Evolutionary conservation across 1,140 invertebrate genomes (phyloP).

Genomic region (Oedothorax gibbosus): DNA sequence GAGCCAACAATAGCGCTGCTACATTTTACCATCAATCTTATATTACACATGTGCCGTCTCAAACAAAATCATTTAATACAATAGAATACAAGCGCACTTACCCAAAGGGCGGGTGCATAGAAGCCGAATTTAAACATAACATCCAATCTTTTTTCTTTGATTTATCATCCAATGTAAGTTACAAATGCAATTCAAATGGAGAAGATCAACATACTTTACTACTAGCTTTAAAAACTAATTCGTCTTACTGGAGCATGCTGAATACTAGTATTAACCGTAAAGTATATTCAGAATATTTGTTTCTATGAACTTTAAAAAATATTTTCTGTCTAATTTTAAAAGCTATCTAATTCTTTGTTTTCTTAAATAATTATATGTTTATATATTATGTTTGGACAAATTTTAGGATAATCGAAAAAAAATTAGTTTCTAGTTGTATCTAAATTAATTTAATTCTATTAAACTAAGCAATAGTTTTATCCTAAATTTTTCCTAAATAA

Average conservation of each 20-base stretch:
- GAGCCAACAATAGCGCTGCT: not conserved
- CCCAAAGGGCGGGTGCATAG: not conserved
- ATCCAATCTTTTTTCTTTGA: conserved; percentile 10
- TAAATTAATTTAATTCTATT: too few relatives aligned
- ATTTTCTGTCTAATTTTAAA: too few relatives aligned
- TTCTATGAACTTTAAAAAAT: too few relatives aligned
- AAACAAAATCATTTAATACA: not conserved
- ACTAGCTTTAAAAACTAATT: not conserved
- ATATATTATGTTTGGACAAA: too few relatives aligned
- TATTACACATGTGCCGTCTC: not conserved
- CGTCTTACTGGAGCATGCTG: conserved; percentile 33
- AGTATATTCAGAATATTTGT: too few relatives aligned
- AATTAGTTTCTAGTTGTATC: too few relatives aligned
- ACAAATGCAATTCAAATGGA: not conserved
- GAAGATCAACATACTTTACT: not conserved
- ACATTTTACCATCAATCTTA: not conserved
- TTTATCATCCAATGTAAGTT: not conserved
- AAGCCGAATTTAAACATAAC: not conserved
- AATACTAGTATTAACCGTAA: conserved; percentile 23
- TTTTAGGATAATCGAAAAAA: too few relatives aligned
- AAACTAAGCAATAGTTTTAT: too few relatives aligned
- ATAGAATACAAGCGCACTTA: not conserved
- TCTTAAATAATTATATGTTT: too few relatives aligned
- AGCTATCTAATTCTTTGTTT: too few relatives aligned
- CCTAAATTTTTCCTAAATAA: too few relatives aligned